Base-by-base conservation (phyloP, 53 echinoderm and acorn worm genomes). In the Astropecten irregularis region DNA sequence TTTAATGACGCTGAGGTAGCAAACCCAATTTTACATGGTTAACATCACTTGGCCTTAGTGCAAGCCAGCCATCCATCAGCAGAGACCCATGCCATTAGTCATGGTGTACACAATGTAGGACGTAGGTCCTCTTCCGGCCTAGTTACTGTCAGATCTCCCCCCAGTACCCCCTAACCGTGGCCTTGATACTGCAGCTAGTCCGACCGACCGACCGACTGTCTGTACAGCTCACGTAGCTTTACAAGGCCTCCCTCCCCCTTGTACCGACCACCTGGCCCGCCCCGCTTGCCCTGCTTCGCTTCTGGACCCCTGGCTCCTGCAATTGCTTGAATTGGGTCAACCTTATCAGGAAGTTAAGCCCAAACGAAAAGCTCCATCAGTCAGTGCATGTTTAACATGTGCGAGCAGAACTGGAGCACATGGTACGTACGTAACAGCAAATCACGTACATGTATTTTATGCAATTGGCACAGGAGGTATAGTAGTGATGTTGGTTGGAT, bases 271-370 rank as follows among this genome's bases (percentile, higher is more conserved):
- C n/a, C n/a, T n/a, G n/a, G n/a, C n/a, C n/a, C n/a, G n/a, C n/a
- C n/a, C 63, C 30, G 30, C 30, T 31, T n/a, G 16, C 63, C 25
- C 56, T 3, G 56, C 27, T 5, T 56, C 27, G 22, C 27, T 53
- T 22, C 18, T 16, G 9, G 7, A n/a, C n/a, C n/a, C n/a, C 11
- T 42, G 42, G 42, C 6, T 42, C 42, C 42, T 11, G 42, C 42
- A 6, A 30, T 3, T 59, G 77, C 61, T 77, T 77, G 77, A 77
- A 77, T 61, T 77, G 32, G 77, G 77, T 77, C 77, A 77, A 77
- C 60, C 62, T 29, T 25, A 77, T 60, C 44, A 44, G 30, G 16
- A 77, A 77, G 77, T 77, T 59, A 77, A 31, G 62, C 42, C 40
- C 20, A 28, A 36, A 37, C 23, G 40, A 55, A n/a, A n/a, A n/a